Evolutionary conservation across 2,113 vertebrate genomes (phyloP).

Genomic region (Semicossyphus pulcher): DNA sequence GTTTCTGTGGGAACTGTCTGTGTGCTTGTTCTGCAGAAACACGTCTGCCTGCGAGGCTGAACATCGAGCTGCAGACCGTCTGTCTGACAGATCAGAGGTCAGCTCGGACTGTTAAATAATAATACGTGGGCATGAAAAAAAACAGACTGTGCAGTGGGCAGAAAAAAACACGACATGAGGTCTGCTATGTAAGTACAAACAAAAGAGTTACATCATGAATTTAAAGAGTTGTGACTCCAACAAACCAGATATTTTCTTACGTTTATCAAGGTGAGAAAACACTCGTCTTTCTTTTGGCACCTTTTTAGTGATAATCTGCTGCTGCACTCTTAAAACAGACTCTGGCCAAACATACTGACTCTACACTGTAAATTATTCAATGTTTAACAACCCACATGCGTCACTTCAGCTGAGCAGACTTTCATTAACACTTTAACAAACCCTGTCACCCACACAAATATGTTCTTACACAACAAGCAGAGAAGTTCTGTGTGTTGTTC

Average conservation of each 20-base stretch:
- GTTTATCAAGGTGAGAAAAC: not conserved
- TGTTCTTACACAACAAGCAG: too few species aligned
- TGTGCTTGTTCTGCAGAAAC: slow-evolving; percentile 2
- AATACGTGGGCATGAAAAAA: not conserved
- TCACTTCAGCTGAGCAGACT: not conserved
- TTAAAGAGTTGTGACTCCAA: not conserved
- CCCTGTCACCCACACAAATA: not conserved
- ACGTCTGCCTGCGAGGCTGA: not conserved
- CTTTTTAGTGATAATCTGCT: slow-evolving; percentile 4
- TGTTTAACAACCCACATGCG: not conserved
- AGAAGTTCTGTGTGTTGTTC: too few species aligned
- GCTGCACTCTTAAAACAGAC: not conserved
- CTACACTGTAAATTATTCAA: not conserved
- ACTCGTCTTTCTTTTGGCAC: not conserved
- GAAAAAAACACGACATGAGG: not conserved
- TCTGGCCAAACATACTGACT: not conserved
- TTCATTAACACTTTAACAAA: not conserved
- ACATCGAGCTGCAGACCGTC: slow-evolving; percentile 3
- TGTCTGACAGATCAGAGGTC: slow-evolving; percentile 22
- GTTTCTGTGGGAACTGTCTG: not conserved
- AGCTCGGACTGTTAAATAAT: not conserved
- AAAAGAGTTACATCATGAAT: not conserved
- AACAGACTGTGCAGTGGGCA: not conserved
- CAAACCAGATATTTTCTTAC: not conserved
- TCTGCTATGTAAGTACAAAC: too few species aligned